phyloP scores from a whole-genome alignment of 2,113 vertebrate species.

The Pseudopodoces humilis region DNA sequence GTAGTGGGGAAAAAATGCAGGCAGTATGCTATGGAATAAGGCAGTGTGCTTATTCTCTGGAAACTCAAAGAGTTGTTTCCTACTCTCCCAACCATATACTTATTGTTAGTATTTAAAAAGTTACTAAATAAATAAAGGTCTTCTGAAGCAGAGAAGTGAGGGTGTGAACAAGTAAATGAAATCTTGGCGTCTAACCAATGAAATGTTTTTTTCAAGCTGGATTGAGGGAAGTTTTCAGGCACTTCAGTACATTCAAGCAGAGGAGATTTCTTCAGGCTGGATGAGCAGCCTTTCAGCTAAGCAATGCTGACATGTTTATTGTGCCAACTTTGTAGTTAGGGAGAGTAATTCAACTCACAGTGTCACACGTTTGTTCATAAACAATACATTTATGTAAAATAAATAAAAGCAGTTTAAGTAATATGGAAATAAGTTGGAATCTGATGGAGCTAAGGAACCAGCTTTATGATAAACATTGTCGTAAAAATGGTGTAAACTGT shows the following conservation, averaged over 20 bases:
- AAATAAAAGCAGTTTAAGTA: neutral
- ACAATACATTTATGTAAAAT: neutral
- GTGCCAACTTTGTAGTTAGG: neutral
- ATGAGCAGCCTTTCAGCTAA: neutral
- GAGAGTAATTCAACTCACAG: neutral
- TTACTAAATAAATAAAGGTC: neutral
- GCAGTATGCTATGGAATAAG: neutral
- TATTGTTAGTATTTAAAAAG: constrained; percentile 11
- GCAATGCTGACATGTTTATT: neutral
- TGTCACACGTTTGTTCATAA: neutral
- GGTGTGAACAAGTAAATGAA: neutral
- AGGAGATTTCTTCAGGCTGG: neutral
- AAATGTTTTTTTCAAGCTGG: neutral
- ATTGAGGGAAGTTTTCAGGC: neutral
- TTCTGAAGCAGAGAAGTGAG: neutral
- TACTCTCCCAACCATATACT: neutral
- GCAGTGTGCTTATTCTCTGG: neutral
- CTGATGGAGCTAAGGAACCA: neutral
- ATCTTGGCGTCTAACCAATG: neutral
- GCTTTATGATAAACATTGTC: neutral
- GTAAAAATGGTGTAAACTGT: neutral
- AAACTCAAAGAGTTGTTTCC: neutral
- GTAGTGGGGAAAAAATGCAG: neutral
- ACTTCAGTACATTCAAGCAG: neutral
- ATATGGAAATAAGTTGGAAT: neutral